Conservation (phyloP, 2,113 vertebrate genomes). For the Syngnathoides biaculeatus region DNA sequence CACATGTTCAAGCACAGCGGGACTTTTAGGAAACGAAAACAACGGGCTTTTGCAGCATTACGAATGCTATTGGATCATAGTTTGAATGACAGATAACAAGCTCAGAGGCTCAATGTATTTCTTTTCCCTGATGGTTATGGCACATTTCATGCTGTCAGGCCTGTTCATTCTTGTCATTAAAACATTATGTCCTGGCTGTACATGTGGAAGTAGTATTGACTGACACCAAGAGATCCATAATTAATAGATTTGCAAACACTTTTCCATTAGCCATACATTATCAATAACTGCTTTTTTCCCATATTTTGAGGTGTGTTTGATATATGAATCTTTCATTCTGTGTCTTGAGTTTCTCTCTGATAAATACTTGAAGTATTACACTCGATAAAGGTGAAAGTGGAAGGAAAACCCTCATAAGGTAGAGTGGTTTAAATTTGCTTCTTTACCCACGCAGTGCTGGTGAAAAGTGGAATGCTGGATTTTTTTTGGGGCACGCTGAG, state of each 20-base stretch:
- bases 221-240: slow-evolving; percentile 18
- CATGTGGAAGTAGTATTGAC: slow-evolving; percentile 19
- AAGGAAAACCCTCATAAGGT: slow-evolving; percentile 25
- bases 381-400: not conserved
- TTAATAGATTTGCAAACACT: slow-evolving; percentile 9
- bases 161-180: slow-evolving; percentile 39
- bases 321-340: slow-evolving; percentile 28
- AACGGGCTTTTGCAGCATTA: slow-evolving; percentile 52
- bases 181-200: slow-evolving; percentile 8
- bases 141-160: slow-evolving; percentile 18
- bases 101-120: slow-evolving; percentile 30
- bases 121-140: slow-evolving; percentile 15
- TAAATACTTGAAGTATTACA: slow-evolving; percentile 21
- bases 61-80: slow-evolving; percentile 53
- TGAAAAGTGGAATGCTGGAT: slow-evolving; percentile 58
- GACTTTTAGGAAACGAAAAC: slow-evolving; percentile 54
- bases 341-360: slow-evolving; percentile 17
- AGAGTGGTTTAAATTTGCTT: slow-evolving; percentile 19
- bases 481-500: slow-evolving; percentile 43
- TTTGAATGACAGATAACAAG: slow-evolving; percentile 65
- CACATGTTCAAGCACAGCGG: slow-evolving; percentile 58
- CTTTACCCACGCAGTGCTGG: slow-evolving; percentile 13
- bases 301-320: slow-evolving; percentile 25
- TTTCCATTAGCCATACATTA: slow-evolving; percentile 9
- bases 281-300: slow-evolving; percentile 22